Evolutionary conservation across 2,888 invertebrate genomes (phyloP), one percentile per base, ranked within the genome.

Genomic region (Scrobipalpa atriplicella): DNA sequence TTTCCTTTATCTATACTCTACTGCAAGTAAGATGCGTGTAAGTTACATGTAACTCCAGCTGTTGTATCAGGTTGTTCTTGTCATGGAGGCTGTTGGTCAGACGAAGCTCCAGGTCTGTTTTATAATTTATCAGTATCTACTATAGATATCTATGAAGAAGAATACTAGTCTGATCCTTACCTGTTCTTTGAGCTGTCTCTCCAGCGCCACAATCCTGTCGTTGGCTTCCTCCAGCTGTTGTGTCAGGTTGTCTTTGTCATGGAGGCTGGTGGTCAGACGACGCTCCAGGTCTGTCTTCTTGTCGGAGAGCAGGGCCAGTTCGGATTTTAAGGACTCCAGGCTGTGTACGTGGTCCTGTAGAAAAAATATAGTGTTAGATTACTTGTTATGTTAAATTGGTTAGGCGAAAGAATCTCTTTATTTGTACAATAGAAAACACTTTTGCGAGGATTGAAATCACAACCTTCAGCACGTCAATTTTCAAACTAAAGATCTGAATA

Each of bases 181-280:
- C 89, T 97, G 96, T 86, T 98, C 97, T 73, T 96, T 94, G 62
- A 96, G 94, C 82, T 97, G 96, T 75, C 96, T 94, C 86, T 99
- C 98, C 75, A 99, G 93, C 76, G 97, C 94, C 75, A 96, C 90
- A 77, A 98, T 97, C 81, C 97, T 94, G 87, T 98, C 98, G 66
- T 97, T 96, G 51, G 98, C 96, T 85, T 98, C 98, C 71, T 99
- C 98, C 67, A 98, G 92, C 68, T 97, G 96, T 64, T 95, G 94
- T 64, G 95, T 94, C 65, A 98, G 92, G 70, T 95, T 94, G 70
- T 98, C 97, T 74, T 98, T 94, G 85, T 99, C 98, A 68, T 95
- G 95, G 16, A 96, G 94, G 8, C 97, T 93, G 70, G 94, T 92
- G 70, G 96, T 95, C 70, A 98, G 93, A 77, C 97, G 93, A 82